Evolutionary conservation across 1,140 invertebrate species (phyloP).

Genomic region (Drosophila grimshawi): DNA sequence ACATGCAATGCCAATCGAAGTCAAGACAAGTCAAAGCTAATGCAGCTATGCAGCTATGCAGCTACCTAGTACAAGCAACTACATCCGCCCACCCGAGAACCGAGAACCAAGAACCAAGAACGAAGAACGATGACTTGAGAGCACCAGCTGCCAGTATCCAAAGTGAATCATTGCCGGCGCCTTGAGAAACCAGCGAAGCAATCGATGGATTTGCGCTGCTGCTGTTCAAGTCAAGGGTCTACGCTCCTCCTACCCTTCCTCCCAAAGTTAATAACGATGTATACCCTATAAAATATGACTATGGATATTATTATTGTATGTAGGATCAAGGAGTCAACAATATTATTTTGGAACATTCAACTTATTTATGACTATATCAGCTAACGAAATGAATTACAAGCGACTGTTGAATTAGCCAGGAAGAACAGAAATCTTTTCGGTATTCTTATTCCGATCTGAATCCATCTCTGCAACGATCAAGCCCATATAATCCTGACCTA

Average conservation of each 20-base stretch:
- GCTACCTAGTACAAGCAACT: neutral
- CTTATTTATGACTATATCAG: no score
- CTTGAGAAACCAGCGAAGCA: conserved; percentile 65
- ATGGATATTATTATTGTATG: no score
- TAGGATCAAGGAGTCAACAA: no score
- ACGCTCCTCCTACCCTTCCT: neutral
- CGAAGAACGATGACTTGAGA: neutral
- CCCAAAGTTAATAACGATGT: conserved; percentile 8
- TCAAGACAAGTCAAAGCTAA: conserved; percentile 25
- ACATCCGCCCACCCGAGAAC: conserved; percentile 36
- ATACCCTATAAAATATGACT: neutral
- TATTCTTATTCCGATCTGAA: no score
- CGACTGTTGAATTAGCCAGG: no score
- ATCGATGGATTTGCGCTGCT: conserved; percentile 39
- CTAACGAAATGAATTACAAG: no score
- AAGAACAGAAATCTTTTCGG: no score
- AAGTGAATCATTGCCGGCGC: conserved; percentile 42
- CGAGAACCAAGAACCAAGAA: conserved; percentile 1
- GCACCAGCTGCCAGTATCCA: conserved; percentile 38
- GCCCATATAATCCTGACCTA: no score
- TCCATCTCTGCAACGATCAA: no score
- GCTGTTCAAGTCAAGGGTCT: conserved; percentile 49
- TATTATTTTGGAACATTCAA: no score
- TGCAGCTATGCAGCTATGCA: neutral
- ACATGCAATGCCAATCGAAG: conserved; percentile 51